phyloP scores from a whole-genome alignment of 2,888 invertebrate species.

The Phengaris alcon region DNA sequence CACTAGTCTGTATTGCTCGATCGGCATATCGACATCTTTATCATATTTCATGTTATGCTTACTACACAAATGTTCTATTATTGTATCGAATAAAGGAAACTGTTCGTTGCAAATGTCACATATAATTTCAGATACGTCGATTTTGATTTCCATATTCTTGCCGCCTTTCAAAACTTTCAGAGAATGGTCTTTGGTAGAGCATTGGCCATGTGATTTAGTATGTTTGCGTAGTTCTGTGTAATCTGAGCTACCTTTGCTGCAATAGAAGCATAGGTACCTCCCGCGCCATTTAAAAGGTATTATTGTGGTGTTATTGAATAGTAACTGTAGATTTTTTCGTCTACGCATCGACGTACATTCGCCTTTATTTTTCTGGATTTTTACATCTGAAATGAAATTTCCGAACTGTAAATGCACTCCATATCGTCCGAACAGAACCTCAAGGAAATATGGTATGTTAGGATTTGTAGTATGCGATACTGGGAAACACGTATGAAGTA shows the following conservation, averaged over 20 bases:
- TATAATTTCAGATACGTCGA: constrained; percentile 62
- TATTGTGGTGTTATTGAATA: constrained; percentile 70
- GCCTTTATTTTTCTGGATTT: constrained; percentile 60
- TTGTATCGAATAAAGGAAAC: constrained; percentile 49
- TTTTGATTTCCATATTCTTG: constrained; percentile 71
- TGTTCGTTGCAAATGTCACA: constrained; percentile 60
- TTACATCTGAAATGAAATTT: constrained; percentile 56
- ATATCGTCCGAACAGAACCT: background rate
- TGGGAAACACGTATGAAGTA: background rate
- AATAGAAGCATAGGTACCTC: constrained; percentile 70
- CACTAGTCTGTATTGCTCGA: constrained; percentile 61
- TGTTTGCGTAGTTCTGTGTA: constrained; percentile 61
- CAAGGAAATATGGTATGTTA: background rate
- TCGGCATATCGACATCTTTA: constrained; percentile 62
- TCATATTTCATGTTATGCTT: constrained; percentile 65
- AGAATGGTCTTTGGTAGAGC: constrained; percentile 64
- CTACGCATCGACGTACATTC: constrained; percentile 69
- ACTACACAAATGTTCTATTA: constrained; percentile 54
- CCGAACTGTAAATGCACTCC: constrained; percentile 73
- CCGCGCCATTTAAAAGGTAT: constrained; percentile 76
- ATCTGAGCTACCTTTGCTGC: constrained; percentile 62
- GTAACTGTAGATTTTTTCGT: constrained; percentile 63
- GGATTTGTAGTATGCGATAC: background rate
- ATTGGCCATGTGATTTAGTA: constrained; percentile 63
- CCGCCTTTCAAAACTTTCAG: constrained; percentile 68